Conservation (phyloP, 35 echinoderm and acorn worm species). For the Eucidaris tribuloides region DNA sequence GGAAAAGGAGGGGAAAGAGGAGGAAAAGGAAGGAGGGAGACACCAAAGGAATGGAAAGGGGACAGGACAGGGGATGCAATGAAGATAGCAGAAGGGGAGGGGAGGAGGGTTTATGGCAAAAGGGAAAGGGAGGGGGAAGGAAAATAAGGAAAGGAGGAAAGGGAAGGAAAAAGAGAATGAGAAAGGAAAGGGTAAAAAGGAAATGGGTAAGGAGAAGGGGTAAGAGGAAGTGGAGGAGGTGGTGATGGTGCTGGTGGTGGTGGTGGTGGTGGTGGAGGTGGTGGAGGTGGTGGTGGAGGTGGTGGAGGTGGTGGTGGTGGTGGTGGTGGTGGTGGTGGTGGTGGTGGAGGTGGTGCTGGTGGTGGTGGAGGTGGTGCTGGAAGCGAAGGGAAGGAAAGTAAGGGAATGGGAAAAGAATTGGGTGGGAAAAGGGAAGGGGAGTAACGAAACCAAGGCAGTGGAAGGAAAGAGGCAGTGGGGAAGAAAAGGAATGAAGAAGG, state of each 20-base stretch:
- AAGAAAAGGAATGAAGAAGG: neutral
- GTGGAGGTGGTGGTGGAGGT: neutral
- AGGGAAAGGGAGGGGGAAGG: neutral
- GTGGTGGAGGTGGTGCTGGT: neutral
- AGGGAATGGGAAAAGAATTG: neutral
- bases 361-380: neutral
- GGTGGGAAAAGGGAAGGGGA: neutral
- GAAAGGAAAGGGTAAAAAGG: neutral
- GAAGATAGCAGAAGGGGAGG: neutral
- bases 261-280: neutral
- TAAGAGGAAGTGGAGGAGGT: neutral
- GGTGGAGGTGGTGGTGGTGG: neutral
- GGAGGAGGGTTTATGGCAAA: neutral
- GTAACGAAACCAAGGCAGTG: neutral
- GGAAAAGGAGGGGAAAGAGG: neutral
- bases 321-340: neutral
- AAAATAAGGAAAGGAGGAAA: neutral
- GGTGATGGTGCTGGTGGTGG: neutral
- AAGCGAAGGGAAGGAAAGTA: neutral
- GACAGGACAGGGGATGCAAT: neutral
- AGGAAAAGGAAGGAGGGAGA: neutral
- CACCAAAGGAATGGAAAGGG: neutral
- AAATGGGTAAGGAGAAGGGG: neutral
- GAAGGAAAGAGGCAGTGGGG: neutral
- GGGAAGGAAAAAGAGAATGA: neutral